Base-by-base conservation (phyloP, 37 sponge, comb jelly and placozoan genomes). In the Beroe forskalii region DNA sequence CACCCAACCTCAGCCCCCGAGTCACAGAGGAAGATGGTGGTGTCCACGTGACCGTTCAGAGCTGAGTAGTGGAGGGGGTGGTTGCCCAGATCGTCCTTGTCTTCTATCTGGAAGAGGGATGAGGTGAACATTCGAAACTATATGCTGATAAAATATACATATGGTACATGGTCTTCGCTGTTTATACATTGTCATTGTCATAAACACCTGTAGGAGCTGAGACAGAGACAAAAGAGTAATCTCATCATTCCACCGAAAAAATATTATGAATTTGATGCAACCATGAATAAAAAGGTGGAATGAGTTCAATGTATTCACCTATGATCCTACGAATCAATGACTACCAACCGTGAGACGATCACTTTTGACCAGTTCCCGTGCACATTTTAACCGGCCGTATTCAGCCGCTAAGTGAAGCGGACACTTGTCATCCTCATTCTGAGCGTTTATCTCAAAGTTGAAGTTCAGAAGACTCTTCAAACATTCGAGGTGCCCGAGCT, bases 401-500 rank as follows among this genome's bases (percentile, higher is more conserved):
- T 69, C 72, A 31, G 72, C 72, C 20, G 72, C 72, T 1, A 69
- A 37, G 32, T 69, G 72, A 36, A 69, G 72, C 72, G 72, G 72
- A 36, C 72, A 69, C 72, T 69, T 69, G 32, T 69, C 72, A 69
- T 69, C 72, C 72, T 69, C 72, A 17, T 69, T 69, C 55, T 80
- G 86, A 25, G 86, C 86, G 48, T 80, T 80, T 44, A 80, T 80
- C 55, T 80, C 86, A 38, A 80, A 80, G n/a, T 44, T 44, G 48
- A 80, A 80, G 37, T 67, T 27, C 24, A 67, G 62, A 1, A 61
- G 89, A 25, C 93, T 92, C 89, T 91, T 92, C 35, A 92, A 67
- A 76, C 92, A 62, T 0, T 80, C 92, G 0, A 93, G 37, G 55
- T 95, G 89, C 0, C 98, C 98, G 40, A 72, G 91, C 90, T 67